A percentile compares a stretch with the other conserved stretches of the same genome.
Conservation (phyloP, 2,113 vertebrate species). For the Sturnus vulgaris region DNA sequence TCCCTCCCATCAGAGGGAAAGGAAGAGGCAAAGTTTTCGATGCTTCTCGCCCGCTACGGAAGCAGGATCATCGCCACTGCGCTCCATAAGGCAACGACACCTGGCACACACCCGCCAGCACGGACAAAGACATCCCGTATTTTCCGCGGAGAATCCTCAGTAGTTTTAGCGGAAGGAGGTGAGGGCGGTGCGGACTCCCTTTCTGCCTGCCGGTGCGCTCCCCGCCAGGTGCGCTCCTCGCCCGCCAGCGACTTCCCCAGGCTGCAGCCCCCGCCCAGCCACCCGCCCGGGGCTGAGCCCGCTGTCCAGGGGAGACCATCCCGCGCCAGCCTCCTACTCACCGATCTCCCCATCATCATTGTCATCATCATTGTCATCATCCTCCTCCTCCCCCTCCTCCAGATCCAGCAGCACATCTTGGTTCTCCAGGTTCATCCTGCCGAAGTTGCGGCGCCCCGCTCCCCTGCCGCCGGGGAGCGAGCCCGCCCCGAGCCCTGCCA, state of each 20-base stretch:
- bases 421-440: slow-evolving; percentile 47
- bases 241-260: too few species aligned
- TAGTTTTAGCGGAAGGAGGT: fast-evolving
- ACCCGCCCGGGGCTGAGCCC: not conserved
- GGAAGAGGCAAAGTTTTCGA: not conserved
- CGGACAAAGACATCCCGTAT: not conserved
- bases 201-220: not conserved
- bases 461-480: not conserved
- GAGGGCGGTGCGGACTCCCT: not conserved
- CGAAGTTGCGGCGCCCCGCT: not conserved
- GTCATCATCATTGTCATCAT: not conserved
- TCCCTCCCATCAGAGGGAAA: not conserved
- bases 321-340: slow-evolving; percentile 24
- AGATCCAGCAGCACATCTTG: slow-evolving; percentile 64
- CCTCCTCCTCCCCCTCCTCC: slow-evolving; percentile 62
- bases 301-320: not conserved
- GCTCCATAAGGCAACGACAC: not conserved
- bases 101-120: not conserved
- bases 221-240: not conserved
- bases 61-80: not conserved
- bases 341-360: slow-evolving; percentile 68
- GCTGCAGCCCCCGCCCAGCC: not conserved
- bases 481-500: not conserved
- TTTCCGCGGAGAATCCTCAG: not conserved
- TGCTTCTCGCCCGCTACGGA: not conserved